Evolutionary conservation across 2,888 invertebrate species (phyloP).

Genomic region (Fragum fragum): DNA sequence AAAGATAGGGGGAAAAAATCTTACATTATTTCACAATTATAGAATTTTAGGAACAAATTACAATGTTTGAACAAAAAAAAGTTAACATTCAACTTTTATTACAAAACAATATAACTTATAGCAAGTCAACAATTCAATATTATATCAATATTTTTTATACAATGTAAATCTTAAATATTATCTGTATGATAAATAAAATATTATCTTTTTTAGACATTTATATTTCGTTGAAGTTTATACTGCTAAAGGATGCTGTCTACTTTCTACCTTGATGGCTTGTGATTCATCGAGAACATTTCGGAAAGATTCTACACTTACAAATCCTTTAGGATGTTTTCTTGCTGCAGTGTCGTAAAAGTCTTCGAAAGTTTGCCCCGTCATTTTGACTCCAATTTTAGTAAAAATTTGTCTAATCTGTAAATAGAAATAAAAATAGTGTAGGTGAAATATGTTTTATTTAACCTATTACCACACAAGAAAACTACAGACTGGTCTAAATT

Average conservation of each 20-base stretch:
- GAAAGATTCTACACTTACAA: conserved; percentile 86
- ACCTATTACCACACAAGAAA: no score
- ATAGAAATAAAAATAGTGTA: background rate
- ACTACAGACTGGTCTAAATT: no score
- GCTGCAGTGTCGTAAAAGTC: conserved; percentile 81
- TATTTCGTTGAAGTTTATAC: conserved; percentile 47
- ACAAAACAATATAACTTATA: background rate
- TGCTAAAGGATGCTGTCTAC: conserved; percentile 71
- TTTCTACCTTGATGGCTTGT: conserved; percentile 71
- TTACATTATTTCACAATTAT: background rate
- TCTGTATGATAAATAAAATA: background rate
- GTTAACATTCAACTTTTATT: background rate
- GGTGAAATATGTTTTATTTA: no score
- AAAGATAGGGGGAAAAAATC: no score
- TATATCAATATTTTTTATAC: background rate
- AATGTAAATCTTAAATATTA: background rate
- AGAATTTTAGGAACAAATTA: background rate
- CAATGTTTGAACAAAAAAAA: background rate
- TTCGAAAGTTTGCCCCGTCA: conserved; percentile 84
- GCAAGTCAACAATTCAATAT: background rate
- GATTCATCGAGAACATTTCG: conserved; percentile 82
- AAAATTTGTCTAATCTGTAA: conserved; percentile 84
- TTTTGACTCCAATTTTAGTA: conserved; percentile 81
- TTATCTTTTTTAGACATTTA: no score
- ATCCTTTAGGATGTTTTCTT: conserved; percentile 81